Evolutionary conservation across 1,140 invertebrate genomes (phyloP), one percentile per base, ranked within the genome.

Genomic region (Spodoptera frugiperda): DNA sequence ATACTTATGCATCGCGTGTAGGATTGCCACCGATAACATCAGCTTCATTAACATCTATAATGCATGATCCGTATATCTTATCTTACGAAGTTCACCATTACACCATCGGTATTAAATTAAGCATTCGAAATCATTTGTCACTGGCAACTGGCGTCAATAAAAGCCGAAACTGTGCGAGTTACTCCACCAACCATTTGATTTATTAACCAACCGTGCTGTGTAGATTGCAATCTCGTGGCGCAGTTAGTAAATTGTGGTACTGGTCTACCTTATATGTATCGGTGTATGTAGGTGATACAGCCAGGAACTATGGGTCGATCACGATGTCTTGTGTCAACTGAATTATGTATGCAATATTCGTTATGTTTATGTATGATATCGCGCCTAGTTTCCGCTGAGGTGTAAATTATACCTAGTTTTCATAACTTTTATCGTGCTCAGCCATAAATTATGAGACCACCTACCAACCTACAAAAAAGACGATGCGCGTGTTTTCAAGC

Each of bases 151-250:
- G 70, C 12, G 55, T 59, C 70, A 73, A 73, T 73, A 73, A 78
- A 68, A 76, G 67, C 68, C 30, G 55, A 63, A 70, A 75, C 71
- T 53, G 25, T 72, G 77, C 74, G 65, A 54, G 63, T 80, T 81
- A 73, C 76, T 71, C 44, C 79, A 81, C 63, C 53, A 48, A 15
- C 53, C 61, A 72, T 74, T 78, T 81, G 79, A 81, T 78, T 78
- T 78, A 81, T 81, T 76, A 68, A 76, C 76, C 76, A 78, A 75
- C 59, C 19, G 33, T 51, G 57, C 59, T 12, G 10, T 72, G 17
- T 57, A 57, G 70, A 72, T 72, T 59, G 54, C 70, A 59, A 72
- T 72, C 53, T 57, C 55, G 54, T 44, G 70, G 54, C 21, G 59
- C 39, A 48, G 39, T 59, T 73, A 54, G 53, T 48, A 73, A 73